These are phyloP conservation scores for Trichogramma dendrolimi DNA, from an alignment of 2,888 invertebrate species.

Conservation along the genomic window DNA sequence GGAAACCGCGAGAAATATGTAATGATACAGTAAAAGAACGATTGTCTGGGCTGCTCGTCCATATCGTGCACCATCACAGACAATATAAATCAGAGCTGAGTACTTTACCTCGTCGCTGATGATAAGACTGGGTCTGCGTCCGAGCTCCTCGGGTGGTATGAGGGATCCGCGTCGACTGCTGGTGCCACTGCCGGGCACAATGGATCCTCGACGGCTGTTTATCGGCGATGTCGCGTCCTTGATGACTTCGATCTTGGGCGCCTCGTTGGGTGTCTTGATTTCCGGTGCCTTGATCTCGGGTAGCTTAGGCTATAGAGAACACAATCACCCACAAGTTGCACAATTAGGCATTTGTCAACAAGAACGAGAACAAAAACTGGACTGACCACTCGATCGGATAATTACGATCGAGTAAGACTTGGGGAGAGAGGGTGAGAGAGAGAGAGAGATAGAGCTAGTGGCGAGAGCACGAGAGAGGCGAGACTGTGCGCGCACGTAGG, in stretches of 20 bases:
- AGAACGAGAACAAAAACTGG: too few species aligned
- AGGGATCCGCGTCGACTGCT: conserved; percentile 78
- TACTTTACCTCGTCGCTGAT: conserved; percentile 88
- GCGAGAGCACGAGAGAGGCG: conserved; percentile 27
- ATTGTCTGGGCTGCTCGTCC: too few species aligned
- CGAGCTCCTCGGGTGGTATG: conserved; percentile 82
- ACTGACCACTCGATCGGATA: too few species aligned
- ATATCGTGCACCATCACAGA: too few species aligned
- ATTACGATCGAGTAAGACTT: background rate
- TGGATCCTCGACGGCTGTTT: conserved; percentile 70
- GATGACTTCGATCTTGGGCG: conserved; percentile 84
- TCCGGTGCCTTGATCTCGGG: conserved; percentile 61
- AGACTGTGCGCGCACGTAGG: conserved; percentile 20
- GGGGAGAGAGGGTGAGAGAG: conserved; percentile 5
- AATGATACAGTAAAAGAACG: background rate
- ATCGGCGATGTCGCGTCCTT: conserved; percentile 68
- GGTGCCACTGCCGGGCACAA: conserved; percentile 64
- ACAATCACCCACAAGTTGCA: background rate
- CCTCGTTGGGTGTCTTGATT: conserved; percentile 61
- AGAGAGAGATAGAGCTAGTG: conserved; percentile 17
- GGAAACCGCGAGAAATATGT: background rate
- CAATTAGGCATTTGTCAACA: too few species aligned
- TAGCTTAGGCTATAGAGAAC: conserved; percentile 46
- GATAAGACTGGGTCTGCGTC: conserved; percentile 82
- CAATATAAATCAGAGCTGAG: too few species aligned